phyloP scores from a whole-genome alignment of 2,797 vertebrate genomes.

The Lutjanus argentimaculatus region DNA sequence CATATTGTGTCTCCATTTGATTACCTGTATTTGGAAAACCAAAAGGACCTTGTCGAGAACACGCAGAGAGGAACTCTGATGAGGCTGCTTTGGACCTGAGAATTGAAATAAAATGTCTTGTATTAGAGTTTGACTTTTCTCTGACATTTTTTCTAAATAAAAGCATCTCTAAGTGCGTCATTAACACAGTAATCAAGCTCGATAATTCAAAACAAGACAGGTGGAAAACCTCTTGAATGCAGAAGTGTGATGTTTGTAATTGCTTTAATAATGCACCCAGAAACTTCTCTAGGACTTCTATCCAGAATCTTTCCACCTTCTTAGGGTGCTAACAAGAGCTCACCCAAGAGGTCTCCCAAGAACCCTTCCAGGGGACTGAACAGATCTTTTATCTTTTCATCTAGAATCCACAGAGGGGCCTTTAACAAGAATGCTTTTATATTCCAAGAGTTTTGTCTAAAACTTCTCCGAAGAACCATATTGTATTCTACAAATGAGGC shows the following conservation, averaged over 20 bases:
- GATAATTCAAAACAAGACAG: constrained; percentile 36
- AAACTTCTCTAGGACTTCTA: no score
- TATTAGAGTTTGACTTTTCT: constrained; percentile 19
- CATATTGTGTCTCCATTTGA: constrained; percentile 21
- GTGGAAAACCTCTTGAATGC: constrained; percentile 7
- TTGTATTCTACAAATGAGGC: no score
- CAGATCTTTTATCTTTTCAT: no score
- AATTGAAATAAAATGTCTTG: constrained; percentile 29
- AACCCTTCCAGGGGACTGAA: no score
- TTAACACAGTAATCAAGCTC: constrained; percentile 20
- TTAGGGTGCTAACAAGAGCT: no score
- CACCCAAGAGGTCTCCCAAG: no score
- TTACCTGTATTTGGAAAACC: constrained; percentile 24
- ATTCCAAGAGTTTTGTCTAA: no score
- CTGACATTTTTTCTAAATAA: constrained; percentile 37
- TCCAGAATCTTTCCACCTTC: no score
- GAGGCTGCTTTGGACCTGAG: constrained; percentile 4
- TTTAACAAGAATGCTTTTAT: no score
- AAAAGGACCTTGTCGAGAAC: constrained; percentile 35
- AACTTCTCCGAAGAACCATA: no score
- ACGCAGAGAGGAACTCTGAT: background rate
- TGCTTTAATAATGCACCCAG: background rate
- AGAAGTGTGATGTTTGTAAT: constrained; percentile 13
- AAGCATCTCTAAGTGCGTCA: constrained; percentile 31
- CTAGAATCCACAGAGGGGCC: no score